Evolutionary conservation across 2,797 vertebrate genomes (phyloP), one percentile per base, ranked within the genome.

Genomic region (Acropternis orthonyx): DNA sequence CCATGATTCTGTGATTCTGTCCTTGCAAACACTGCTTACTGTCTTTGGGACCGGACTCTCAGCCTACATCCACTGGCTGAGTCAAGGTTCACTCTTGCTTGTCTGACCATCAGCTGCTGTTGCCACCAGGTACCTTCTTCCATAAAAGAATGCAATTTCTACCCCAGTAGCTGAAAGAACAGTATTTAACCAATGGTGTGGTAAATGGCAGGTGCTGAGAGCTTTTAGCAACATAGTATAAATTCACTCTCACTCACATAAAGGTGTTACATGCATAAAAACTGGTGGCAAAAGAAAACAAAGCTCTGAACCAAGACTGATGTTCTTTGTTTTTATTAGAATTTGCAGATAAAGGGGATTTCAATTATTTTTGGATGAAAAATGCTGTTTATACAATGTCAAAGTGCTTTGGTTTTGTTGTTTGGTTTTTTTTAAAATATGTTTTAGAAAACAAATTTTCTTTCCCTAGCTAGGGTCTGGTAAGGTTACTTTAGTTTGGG

Each of bases 51-150:
- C 9, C 2, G 2, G 27, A 12, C 34, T 77, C n/a, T 71, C 34
- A 12, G 18, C 39, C 43, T 21, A 9, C 3, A 8, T 39, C 3
- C 1, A 1, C 7, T 27, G 37, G 6, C 12, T 1, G 0, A 56
- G 23, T 14, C 30, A 63, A 71, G 27, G 8, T 49, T 56, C 44
- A 8, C 7, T 76, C 32, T 73, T 66, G 8, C 44, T 74, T 69
- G 7, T 26, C 56, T 83, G 48, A 59, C 59, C 5, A 18, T 24
- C 61, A 65, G 23, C 55, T 76, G 23, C 59, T 32, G 19, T 26
- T 49, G 12, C 19, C 21, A 32, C 9, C 20, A 37, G 20, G 15
- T 15, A 5, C 54, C 6, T 68, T 75, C 43, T 81, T 89, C 51
- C 30, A 24, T 48, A 44, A 78, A 72, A 12, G 7, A 91, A 52